Base-by-base conservation (phyloP, 2,888 invertebrate species). In the Cylindroiulus punctatus region DNA sequence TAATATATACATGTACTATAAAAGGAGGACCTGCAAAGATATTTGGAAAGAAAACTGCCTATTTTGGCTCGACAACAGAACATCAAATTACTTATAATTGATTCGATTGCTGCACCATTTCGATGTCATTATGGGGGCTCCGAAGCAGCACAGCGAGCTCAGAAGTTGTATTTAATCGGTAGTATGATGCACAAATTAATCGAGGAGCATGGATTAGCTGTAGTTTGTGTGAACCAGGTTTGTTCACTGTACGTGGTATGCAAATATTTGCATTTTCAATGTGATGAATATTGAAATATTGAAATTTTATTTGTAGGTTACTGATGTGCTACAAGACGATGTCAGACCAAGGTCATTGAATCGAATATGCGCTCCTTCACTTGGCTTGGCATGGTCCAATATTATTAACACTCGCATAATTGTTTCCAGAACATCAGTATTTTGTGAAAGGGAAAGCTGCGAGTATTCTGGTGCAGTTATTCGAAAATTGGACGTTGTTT, bases 171-270 rank as follows among this genome's bases (percentile, higher is more conserved):
- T 40, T 40, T 14, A 32, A 40, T 82, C 14, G 82, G 82, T 30
- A n/a, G 19, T 82, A 32, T 82, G 19, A 2, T 82, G 82, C 82
- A 82, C 22, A 82, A 4, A 19, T 32, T 82, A 32, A 82, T 32
- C n/a, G 82, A 82, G n/a, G 36, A 82, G 32, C 7, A n/a, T 40
- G 32, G n/a, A 82, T n/a, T 82, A 14, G 32, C 82, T 7, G 22
- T 82, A 19, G n/a, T 82, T 82, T 82, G 82, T 40, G 40, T 82
- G 32, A 82, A 82, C n/a, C 82, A 82, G 82, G 82, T 82, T 14
- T 40, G 82, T 40, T n/a, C n/a, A n/a, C 0, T 82, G 30, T 82
- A 4, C n/a, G 19, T 40, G 32, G n/a, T 57, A 57, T 57, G 22
- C 5, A 5, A 17, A 40, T 8, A 40, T 8, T 40, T 40, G 40